Base-by-base conservation (phyloP, 1,140 invertebrate genomes). In the Vanessa atalanta region DNA sequence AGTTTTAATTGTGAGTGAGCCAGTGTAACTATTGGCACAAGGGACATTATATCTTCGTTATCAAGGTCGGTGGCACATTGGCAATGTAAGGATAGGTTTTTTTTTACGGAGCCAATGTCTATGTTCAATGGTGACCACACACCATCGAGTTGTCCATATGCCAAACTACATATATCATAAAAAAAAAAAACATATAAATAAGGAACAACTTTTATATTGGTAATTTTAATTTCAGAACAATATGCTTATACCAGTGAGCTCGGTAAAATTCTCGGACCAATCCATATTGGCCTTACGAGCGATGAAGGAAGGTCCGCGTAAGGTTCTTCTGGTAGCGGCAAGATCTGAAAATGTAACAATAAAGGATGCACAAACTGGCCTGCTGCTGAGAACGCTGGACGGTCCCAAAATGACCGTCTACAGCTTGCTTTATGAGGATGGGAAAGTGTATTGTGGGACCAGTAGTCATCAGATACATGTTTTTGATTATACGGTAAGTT, bases 371-470 rank as follows among this genome's bases (percentile, higher is more conserved):
- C 89, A 92, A 43, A 95, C 91, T 0, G 95, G 95, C 0, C 87
- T 96, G 3, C 83, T 96, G 66, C 79, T 96, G 26, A 88, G 95
- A n/a, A 94, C 94, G 0, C 92, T 96, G 3, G 87, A 88, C 50
- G 94, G 95, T 4, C 93, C 95, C 6, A 95, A 93, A 73, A 93
- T 95, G 72, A 95, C 95, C 1, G 94, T 96, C 0, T 96, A 95
- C 75, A 95, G 95, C 71, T 80, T 96, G n/a, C 86, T 96, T 16
- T 94, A 94, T 70, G 93, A 95, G 76, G 90, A 94, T 63, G 94
- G 94, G 53, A 93, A 95, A 61, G 93, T 96, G 26, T 96, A 95
- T 83, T 96, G 95, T 81, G 95, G 95, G 9, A 96, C 95, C 0
- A 95, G 95, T 73, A 94, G 93, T 65, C 94, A 94, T 73, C 94